Base-by-base conservation (phyloP, 2,797 vertebrate genomes). In the Pipistrellus nathusii region DNA sequence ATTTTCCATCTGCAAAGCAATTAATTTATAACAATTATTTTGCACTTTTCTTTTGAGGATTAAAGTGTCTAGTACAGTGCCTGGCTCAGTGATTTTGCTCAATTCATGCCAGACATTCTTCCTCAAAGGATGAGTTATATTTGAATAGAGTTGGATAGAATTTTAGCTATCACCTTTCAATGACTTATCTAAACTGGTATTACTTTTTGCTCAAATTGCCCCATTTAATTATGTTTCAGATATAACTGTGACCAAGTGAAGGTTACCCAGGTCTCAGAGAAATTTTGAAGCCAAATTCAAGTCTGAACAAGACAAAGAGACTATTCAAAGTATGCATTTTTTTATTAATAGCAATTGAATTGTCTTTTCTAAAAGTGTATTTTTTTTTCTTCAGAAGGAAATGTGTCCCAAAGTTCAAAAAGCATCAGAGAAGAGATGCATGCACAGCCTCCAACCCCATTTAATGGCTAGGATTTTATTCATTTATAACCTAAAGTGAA, bases 281-380 rank as follows among this genome's bases (percentile, higher is more conserved):
- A 95, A 88, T 30, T 75, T 91, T 77, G 93, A 93, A 83, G 25
- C 46, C 66, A 57, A 94, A 92, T 77, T 83, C 23, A 94, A 85
- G 13, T 77, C n/a, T 94, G 32, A 91, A 38, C 48, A 75, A 13
- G 21, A 38, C 44, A 59, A 90, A 23, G 14, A 76, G 32, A 81
- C 23, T 80, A 51, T 85, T 88, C 8, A 46, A 83, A 38, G 20
- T 72, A 71, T 80, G 6, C 23, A 57, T 88, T 90, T 95, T 95
- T 85, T 87, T 5, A 89, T 91, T 71, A 83, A 83, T 12, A 84
- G 72, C 51, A 69, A 46, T 85, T 92, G 72, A 86, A 73, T 48
- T 38, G 1, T 27, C 18, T 85, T 88, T 93, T 59, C 68, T 44
- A 44, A 91, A 75, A 87, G 91, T 13, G 17, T 41, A 41, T 23